Conservation (phyloP, 2,113 vertebrate genomes). For the Cyprinodon tularosa region DNA sequence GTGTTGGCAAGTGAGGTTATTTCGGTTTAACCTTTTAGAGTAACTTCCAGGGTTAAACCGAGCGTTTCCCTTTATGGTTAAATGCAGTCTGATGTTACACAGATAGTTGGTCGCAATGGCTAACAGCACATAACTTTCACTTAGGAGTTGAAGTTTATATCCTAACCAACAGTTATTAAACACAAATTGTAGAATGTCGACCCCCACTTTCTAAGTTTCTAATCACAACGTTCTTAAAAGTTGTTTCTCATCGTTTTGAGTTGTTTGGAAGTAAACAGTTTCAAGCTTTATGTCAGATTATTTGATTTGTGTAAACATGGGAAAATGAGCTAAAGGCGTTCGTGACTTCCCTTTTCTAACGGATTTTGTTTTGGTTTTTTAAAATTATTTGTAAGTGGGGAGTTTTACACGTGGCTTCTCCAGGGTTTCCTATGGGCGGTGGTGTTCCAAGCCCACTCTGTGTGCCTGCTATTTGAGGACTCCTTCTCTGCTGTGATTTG, state of each 20-base stretch:
- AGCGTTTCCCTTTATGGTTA: background rate
- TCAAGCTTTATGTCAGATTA: background rate
- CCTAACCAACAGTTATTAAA: background rate
- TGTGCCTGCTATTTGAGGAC: slow-evolving; percentile 13
- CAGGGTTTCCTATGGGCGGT: slow-evolving; percentile 49
- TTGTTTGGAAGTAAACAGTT: background rate
- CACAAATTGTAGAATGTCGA: background rate
- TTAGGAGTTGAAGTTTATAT: background rate
- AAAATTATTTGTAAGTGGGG: slow-evolving; percentile 9
- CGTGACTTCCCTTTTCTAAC: background rate
- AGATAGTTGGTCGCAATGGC: too few relatives aligned
- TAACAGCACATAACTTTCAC: background rate
- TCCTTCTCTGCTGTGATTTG: background rate
- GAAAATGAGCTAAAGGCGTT: background rate
- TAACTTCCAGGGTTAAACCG: background rate
- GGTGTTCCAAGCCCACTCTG: slow-evolving; percentile 20
- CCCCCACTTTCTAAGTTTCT: too few relatives aligned
- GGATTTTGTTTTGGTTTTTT: background rate
- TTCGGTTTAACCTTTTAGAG: slow-evolving; percentile 12
- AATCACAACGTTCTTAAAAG: background rate
- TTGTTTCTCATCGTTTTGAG: background rate
- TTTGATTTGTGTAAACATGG: background rate
- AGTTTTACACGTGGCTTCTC: slow-evolving; percentile 57
- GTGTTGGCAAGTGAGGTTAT: slow-evolving; percentile 8
- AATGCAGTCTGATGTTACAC: background rate